phyloP scores from a whole-genome alignment of 2,113 vertebrate genomes.

The Pseudopipra pipra region DNA sequence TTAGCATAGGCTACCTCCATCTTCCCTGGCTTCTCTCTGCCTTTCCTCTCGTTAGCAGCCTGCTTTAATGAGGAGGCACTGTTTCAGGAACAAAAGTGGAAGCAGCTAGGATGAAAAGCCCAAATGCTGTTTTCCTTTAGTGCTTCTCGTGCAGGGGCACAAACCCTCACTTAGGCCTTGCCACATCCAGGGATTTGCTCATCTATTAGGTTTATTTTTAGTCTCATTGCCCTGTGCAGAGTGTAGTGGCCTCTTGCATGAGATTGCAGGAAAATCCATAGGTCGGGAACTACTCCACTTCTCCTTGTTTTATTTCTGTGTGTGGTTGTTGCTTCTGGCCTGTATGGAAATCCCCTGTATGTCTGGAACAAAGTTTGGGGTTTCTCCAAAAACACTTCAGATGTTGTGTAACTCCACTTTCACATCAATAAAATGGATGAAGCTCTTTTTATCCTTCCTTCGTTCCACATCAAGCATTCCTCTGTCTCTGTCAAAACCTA shows the following conservation, averaged over 20 bases:
- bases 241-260: not conserved
- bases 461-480: conserved; percentile 54
- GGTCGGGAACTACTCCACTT: not conserved
- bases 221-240: not conserved
- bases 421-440: conserved; percentile 20
- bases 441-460: conserved; percentile 20
- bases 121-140: not conserved
- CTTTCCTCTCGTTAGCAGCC: not conserved
- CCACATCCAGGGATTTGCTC: not conserved
- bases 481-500: conserved; percentile 75
- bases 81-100: not conserved
- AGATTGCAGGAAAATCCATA: not conserved
- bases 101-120: not conserved
- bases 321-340: not conserved
- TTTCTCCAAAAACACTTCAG: conserved; percentile 31
- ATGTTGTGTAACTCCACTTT: conserved; percentile 39
- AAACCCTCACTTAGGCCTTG: not conserved
- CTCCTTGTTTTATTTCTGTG: not conserved
- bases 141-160: not conserved
- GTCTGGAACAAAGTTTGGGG: conserved; percentile 28
- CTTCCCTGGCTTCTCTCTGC: not conserved
- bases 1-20: not conserved
- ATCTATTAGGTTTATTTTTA: not conserved
- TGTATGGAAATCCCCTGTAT: not conserved
- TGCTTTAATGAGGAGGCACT: fast-evolving